A percentile compares a stretch with the other conserved stretches of the same genome.
phyloP scores from a whole-genome alignment of 2,888 invertebrate genomes.

The Pomacea canaliculata region DNA sequence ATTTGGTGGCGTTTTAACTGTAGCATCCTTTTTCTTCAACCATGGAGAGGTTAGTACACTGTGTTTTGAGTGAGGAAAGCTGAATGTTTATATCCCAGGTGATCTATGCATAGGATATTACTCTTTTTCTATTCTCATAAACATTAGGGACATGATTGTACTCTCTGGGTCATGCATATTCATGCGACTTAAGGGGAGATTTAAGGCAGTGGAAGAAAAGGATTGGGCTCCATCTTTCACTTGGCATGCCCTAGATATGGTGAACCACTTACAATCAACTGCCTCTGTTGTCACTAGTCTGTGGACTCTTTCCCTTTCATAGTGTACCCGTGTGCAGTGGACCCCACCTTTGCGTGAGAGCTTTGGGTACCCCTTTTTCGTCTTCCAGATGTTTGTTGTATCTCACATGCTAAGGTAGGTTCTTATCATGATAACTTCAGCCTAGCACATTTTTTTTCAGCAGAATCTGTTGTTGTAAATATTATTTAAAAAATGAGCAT shows the following conservation, averaged over 20 bases:
- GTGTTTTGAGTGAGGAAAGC: too few relatives aligned
- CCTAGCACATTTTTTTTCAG: too few relatives aligned
- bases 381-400: conserved; percentile 81
- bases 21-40: conserved; percentile 83
- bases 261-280: too few relatives aligned
- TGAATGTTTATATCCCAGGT: too few relatives aligned
- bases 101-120: neutral
- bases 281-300: too few relatives aligned
- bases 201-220: too few relatives aligned
- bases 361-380: conserved; percentile 84
- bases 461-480: too few relatives aligned
- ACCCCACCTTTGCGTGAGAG: conserved; percentile 88
- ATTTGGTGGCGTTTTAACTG: conserved; percentile 81
- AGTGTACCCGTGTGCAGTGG: conserved; percentile 84
- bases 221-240: too few relatives aligned
- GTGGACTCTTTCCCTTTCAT: conserved; percentile 24
- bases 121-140: neutral
- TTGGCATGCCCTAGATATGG: too few relatives aligned
- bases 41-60: conserved; percentile 78
- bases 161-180: neutral
- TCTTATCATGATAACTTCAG: neutral
- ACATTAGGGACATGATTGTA: neutral
- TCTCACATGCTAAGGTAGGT: conserved; percentile 72
- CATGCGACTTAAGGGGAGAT: too few relatives aligned
- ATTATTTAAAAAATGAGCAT: too few relatives aligned